phyloP scores from a whole-genome alignment of 2,888 invertebrate species.

The Anthophora plumipes region DNA sequence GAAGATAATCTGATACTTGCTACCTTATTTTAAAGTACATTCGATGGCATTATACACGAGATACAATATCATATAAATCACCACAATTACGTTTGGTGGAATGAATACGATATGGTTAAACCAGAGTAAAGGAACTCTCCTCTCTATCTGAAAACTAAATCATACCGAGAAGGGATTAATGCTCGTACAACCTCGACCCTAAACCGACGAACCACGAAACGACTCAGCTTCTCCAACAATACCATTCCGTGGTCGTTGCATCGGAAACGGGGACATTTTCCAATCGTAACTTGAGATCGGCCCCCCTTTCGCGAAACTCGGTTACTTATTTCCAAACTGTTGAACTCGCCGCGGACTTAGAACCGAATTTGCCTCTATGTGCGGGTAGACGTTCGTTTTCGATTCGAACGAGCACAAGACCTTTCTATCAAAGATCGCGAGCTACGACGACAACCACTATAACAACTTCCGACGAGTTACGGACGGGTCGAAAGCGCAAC shows the following conservation, averaged over 20 bases:
- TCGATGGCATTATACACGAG: too few species aligned
- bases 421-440: constrained; percentile 25
- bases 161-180: background rate
- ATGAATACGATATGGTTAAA: too few species aligned
- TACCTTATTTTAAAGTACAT: too few species aligned
- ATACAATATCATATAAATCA: too few species aligned
- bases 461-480: constrained; percentile 44
- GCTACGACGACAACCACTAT: constrained; percentile 7
- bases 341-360: constrained; percentile 10
- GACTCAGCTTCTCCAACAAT: background rate
- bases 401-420: constrained; percentile 20
- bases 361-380: constrained; percentile 10
- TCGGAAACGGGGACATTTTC: constrained; percentile 1
- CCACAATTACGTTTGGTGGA: too few species aligned
- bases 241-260: too few species aligned
- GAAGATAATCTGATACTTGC: too few species aligned
- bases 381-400: constrained; percentile 15
- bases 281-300: background rate
- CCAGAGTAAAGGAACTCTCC: too few species aligned
- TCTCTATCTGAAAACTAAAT: background rate
- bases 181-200: background rate
- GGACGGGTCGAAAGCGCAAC: constrained; percentile 15
- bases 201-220: background rate
- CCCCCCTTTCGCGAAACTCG: constrained; percentile 4
- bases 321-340: constrained; percentile 42